Evolutionary conservation across 92 coral and sea anemone species (phyloP).

Genomic region (Porites lobata): DNA sequence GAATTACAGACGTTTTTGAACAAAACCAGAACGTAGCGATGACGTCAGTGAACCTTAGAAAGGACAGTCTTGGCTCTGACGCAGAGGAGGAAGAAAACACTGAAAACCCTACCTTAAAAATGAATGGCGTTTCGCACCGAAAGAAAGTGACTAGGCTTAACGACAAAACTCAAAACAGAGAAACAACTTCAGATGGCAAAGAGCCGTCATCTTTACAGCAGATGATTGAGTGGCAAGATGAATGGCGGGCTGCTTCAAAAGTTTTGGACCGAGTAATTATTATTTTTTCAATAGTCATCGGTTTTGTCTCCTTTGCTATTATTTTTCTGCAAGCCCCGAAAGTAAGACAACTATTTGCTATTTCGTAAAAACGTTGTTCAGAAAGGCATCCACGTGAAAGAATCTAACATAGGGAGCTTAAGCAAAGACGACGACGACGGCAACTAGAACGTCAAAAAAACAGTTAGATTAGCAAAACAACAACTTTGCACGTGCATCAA

Average conservation of each 20-base stretch:
- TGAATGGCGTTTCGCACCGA: constrained; percentile 9
- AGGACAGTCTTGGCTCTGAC: constrained; percentile 14
- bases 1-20: constrained; percentile 39
- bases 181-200: not conserved
- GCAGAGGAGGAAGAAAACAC: constrained; percentile 13
- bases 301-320: constrained; percentile 58
- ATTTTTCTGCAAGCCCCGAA: constrained; percentile 86
- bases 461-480: too few relatives aligned
- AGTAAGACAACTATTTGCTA: constrained; percentile 44
- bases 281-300: constrained; percentile 58
- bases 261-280: constrained; percentile 79
- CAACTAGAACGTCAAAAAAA: too few relatives aligned
- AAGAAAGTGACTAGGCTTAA: not conserved
- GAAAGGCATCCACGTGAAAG: not conserved
- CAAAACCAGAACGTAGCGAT: constrained; percentile 21
- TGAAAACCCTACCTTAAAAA: not conserved
- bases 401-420: not conserved
- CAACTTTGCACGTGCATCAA: too few relatives aligned
- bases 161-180: not conserved
- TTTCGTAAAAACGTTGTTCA: not conserved
- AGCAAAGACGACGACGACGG: not conserved
- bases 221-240: constrained; percentile 67
- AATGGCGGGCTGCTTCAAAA: constrained; percentile 84
- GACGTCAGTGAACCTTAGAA: constrained; percentile 9
- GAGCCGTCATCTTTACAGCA: constrained; percentile 45